Conservation (phyloP, 2,888 invertebrate genomes). For the Gastrophysa polygoni region DNA sequence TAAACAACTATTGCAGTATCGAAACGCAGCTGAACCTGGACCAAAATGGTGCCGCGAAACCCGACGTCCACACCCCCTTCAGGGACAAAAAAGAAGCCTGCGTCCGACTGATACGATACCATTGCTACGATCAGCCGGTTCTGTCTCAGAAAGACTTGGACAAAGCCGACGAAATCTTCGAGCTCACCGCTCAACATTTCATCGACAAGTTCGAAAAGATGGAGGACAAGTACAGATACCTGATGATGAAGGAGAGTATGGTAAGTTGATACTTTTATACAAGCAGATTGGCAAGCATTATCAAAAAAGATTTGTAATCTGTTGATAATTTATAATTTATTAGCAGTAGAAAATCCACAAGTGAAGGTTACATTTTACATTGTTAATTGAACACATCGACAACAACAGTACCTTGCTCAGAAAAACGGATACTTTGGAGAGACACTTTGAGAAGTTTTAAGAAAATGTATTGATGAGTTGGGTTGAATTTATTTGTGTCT, state of each 20-base stretch:
- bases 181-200: slow-evolving; percentile 70
- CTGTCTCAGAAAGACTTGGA: slow-evolving; percentile 67
- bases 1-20: slow-evolving; percentile 61
- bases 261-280: slow-evolving; percentile 58
- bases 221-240: slow-evolving; percentile 74
- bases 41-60: slow-evolving; percentile 74
- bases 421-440: too few relatives aligned
- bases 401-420: too few relatives aligned
- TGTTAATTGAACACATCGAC: too few relatives aligned
- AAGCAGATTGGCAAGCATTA: too few relatives aligned
- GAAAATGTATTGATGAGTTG: too few relatives aligned
- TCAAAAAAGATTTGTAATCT: too few relatives aligned
- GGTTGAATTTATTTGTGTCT: too few relatives aligned
- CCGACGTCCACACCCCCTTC: slow-evolving; percentile 76
- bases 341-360: too few relatives aligned
- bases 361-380: too few relatives aligned
- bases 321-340: too few relatives aligned
- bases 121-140: slow-evolving; percentile 73
- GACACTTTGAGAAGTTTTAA: too few relatives aligned
- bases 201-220: slow-evolving; percentile 73
- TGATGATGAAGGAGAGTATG: slow-evolving; percentile 79
- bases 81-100: slow-evolving; percentile 75
- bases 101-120: slow-evolving; percentile 76
- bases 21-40: slow-evolving; percentile 77
- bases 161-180: slow-evolving; percentile 74